These are phyloP conservation scores for Aphidius colemani DNA, from an alignment of 2,888 invertebrate species.

Conservation along the genomic window DNA sequence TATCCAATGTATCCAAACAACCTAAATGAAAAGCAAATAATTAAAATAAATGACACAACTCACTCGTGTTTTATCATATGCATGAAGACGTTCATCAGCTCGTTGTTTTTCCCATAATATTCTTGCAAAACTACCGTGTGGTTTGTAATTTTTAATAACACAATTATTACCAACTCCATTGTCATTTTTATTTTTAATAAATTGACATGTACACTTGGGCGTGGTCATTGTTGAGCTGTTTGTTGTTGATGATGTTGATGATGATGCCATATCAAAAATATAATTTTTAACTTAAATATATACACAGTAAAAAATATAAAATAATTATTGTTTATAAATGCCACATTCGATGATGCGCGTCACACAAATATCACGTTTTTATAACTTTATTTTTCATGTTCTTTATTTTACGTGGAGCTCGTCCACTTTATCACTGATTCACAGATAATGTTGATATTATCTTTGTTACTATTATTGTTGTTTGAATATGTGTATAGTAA, in stretches of 20 bases:
- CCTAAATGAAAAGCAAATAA: neutral
- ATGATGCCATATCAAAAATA: conserved; percentile 7
- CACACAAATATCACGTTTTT: conserved; percentile 4
- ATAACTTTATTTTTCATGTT: neutral
- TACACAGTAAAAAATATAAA: neutral
- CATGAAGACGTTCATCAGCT: conserved; percentile 70
- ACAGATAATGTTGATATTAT: neutral
- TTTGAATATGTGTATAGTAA: too few relatives aligned
- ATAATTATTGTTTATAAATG: too few relatives aligned
- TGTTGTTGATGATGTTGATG: conserved; percentile 16
- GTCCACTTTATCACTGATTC: neutral
- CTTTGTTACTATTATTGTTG: too few relatives aligned
- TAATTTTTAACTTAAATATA: neutral
- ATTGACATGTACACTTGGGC: conserved; percentile 25
- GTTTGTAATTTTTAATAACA: conserved; percentile 62
- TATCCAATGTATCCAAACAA: conserved; percentile 15
- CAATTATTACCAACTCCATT: conserved; percentile 24
- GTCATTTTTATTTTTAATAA: conserved; percentile 19
- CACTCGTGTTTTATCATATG: conserved; percentile 73
- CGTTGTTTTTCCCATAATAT: conserved; percentile 74
- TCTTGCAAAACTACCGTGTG: conserved; percentile 73
- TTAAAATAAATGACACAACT: conserved; percentile 48
- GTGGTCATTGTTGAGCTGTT: conserved; percentile 11
- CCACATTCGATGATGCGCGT: neutral
- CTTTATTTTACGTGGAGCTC: too few relatives aligned